phyloP scores from a whole-genome alignment of 2,888 invertebrate species.

The Archaeoteleia sp. region DNA sequence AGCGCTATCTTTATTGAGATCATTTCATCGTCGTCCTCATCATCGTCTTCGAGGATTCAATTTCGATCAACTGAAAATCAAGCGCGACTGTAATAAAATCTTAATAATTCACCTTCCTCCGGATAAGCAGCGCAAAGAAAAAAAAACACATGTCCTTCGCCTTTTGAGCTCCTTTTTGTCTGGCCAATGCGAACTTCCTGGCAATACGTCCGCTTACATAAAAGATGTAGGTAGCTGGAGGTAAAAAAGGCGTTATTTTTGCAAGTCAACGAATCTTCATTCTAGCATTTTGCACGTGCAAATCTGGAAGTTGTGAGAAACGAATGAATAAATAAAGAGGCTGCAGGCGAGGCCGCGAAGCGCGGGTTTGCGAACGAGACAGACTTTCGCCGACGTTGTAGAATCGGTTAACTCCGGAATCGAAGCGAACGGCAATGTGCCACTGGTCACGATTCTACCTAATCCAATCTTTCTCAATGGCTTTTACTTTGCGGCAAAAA shows the following conservation, averaged over 20 bases:
- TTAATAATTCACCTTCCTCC: conserved; percentile 9
- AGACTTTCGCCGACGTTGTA: background rate
- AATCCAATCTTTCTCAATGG: conserved; percentile 29
- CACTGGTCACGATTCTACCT: conserved; percentile 27
- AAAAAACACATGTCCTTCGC: no score
- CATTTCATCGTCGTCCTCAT: background rate
- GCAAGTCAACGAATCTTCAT: conserved; percentile 21
- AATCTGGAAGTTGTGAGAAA: conserved; percentile 21
- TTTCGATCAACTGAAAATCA: background rate
- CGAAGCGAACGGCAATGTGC: background rate
- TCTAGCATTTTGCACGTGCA: conserved; percentile 17
- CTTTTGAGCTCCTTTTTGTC: background rate
- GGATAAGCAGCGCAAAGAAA: no score
- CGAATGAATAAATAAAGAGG: conserved; percentile 36
- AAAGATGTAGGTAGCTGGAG: background rate
- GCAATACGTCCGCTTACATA: conserved; percentile 4
- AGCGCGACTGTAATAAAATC: conserved; percentile 4
- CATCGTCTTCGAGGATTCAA: no score
- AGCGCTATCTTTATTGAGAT: conserved; percentile 2
- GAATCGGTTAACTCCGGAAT: conserved; percentile 5
- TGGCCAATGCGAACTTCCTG: background rate
- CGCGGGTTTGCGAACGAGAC: conserved; percentile 13
- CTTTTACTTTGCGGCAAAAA: conserved; percentile 23
- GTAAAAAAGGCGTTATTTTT: conserved; percentile 7
- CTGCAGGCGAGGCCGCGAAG: conserved; percentile 3